Percentiles rank a stretch among this genome's conserved stretches.
Evolutionary conservation across 2,113 vertebrate species (phyloP).

Genomic region (Forbesichthys papilliferus): DNA sequence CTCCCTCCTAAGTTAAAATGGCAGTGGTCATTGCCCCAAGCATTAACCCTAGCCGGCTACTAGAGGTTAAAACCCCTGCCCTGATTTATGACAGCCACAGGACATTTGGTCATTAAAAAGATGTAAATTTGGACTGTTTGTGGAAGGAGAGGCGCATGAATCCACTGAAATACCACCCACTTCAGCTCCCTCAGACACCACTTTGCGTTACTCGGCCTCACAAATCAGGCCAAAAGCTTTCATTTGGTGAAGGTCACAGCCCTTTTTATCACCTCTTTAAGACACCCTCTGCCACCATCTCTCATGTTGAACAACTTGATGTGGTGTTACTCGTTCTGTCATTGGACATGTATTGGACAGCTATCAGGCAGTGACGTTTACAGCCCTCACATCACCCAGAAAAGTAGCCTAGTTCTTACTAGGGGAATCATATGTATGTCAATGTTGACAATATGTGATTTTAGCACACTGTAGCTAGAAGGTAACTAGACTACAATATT

Average conservation of each 20-base stretch:
- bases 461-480: not conserved
- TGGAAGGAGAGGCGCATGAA: conserved; percentile 62
- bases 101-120: conserved; percentile 69
- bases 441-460: not conserved
- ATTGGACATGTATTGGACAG: not conserved
- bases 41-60: conserved; percentile 56
- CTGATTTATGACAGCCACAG: conserved; percentile 72
- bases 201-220: conserved; percentile 53
- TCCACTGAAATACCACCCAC: conserved; percentile 73
- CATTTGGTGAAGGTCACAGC: conserved; percentile 69
- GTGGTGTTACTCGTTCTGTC: conserved; percentile 17
- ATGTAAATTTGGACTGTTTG: conserved; percentile 72
- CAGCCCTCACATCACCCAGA: conserved; percentile 4
- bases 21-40: conserved; percentile 45
- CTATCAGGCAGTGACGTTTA: conserved; percentile 16
- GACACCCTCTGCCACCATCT: conserved; percentile 59
- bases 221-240: conserved; percentile 67
- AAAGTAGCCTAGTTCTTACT: not conserved
- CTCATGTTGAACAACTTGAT: conserved; percentile 54
- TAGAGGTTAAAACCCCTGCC: conserved; percentile 57
- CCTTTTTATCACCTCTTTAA: conserved; percentile 75
- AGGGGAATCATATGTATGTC: conserved; percentile 3
- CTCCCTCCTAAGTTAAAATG: conserved; percentile 35
- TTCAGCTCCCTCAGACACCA: conserved; percentile 55
- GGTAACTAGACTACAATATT: not conserved